Percentiles rank a stretch among this genome's conserved stretches.
Evolutionary conservation across 2,888 invertebrate genomes (phyloP).

Genomic region (Pollenia griseotomentosa): DNA sequence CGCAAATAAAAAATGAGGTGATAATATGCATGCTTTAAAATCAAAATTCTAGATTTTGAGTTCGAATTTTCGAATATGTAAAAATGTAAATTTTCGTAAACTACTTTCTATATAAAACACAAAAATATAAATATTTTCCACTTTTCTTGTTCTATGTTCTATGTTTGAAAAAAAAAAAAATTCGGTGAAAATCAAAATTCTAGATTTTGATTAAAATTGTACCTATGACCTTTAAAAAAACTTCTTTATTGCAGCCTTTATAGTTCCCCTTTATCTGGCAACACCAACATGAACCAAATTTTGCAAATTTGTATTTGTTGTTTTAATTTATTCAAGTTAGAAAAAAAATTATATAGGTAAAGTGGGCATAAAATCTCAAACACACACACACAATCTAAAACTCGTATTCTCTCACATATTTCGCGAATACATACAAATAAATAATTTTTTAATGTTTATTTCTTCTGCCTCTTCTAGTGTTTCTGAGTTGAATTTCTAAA

Average conservation of each 20-base stretch:
- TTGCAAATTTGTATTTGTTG: slow-evolving; percentile 7
- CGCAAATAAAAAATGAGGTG: not conserved
- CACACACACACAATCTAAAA: not conserved
- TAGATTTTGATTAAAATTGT: no score
- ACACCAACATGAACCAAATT: not conserved
- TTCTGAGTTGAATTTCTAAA: slow-evolving; percentile 63
- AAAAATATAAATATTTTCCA: not conserved
- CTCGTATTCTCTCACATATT: not conserved
- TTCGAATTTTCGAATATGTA: no score
- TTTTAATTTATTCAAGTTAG: slow-evolving; percentile 19
- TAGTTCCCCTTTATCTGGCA: not conserved
- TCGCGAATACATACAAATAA: not conserved
- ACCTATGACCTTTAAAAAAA: no score
- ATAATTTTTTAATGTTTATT: slow-evolving; percentile 15
- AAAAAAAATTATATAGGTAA: slow-evolving; percentile 48
- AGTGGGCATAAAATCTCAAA: slow-evolving; percentile 25
- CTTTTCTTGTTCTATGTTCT: no score
- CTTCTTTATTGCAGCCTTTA: no score
- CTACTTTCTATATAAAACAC: no score
- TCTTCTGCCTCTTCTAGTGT: slow-evolving; percentile 24
- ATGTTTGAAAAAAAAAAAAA: not conserved
- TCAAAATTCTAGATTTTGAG: no score
- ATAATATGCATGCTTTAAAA: no score
- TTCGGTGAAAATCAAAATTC: no score
- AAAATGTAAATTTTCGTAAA: not conserved